Conservation (phyloP, 2,797 vertebrate species). For the Sarcoramphus papa region DNA sequence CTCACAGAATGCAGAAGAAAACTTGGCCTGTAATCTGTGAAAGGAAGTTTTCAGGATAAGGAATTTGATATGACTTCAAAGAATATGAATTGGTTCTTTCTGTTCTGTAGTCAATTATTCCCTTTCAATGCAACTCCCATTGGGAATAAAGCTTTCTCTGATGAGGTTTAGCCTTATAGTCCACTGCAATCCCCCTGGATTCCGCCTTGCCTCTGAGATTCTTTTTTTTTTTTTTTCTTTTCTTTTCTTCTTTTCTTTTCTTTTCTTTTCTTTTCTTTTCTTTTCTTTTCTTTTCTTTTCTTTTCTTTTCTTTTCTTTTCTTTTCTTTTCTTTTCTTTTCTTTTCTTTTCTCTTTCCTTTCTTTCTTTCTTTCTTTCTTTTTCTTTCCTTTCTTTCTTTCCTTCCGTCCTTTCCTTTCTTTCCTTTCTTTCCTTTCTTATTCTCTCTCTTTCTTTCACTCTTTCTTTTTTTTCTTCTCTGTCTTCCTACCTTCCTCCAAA, state of each 20-base stretch:
- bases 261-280: too few species aligned
- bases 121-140: neutral
- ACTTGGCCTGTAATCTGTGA: neutral
- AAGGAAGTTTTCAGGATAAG: neutral
- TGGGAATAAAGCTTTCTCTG: neutral
- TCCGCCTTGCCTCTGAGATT: neutral
- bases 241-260: too few species aligned
- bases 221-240: rapidly evolving
- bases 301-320: neutral
- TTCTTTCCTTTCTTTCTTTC: too few species aligned
- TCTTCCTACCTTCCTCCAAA: neutral
- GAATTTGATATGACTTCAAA: constrained; percentile 36
- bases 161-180: neutral
- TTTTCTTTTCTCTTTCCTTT: too few species aligned
- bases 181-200: neutral
- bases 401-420: too few species aligned
- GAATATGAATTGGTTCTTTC: neutral
- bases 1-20: neutral
- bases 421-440: too few species aligned
- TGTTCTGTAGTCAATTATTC: neutral
- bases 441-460: too few species aligned
- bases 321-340: too few species aligned
- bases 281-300: too few species aligned
- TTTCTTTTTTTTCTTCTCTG: neutral
- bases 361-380: rapidly evolving